phyloP scores from a whole-genome alignment of 2,113 vertebrate genomes.

The Lagopus muta region DNA sequence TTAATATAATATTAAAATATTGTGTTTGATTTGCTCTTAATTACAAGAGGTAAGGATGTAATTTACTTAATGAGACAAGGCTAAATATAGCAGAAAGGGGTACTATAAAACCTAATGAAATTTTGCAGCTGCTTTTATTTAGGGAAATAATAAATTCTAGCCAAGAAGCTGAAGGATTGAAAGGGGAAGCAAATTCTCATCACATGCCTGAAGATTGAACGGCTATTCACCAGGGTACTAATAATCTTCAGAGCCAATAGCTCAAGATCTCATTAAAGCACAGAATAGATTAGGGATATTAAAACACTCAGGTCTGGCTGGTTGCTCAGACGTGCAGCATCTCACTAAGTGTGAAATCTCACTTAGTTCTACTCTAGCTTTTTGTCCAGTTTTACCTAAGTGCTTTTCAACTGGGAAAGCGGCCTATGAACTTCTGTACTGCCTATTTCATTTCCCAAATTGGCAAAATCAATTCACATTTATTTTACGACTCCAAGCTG shows the following conservation, averaged over 20 bases:
- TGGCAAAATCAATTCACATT: background rate
- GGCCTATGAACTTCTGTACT: background rate
- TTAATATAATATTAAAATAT: background rate
- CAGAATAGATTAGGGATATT: background rate
- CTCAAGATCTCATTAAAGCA: slow-evolving; percentile 15
- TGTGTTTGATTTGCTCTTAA: slow-evolving; percentile 5
- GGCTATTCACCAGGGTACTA: background rate
- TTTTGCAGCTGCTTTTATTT: slow-evolving; percentile 1
- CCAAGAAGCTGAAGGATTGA: background rate
- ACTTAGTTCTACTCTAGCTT: background rate
- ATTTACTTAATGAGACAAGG: background rate
- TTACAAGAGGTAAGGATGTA: background rate
- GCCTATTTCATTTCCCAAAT: background rate
- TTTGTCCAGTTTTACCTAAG: background rate
- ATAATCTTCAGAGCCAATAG: background rate
- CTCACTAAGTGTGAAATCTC: background rate
- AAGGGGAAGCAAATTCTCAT: background rate
- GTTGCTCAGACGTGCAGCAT: background rate
- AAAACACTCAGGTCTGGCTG: background rate
- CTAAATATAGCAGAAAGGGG: slow-evolving; percentile 2
- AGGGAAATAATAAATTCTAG: background rate
- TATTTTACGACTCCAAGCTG: background rate
- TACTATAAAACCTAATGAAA: background rate
- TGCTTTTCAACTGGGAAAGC: background rate
- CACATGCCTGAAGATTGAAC: background rate